Conservation (phyloP, 53 echinoderm and acorn worm species). For the Temnopleurus reevesii region DNA sequence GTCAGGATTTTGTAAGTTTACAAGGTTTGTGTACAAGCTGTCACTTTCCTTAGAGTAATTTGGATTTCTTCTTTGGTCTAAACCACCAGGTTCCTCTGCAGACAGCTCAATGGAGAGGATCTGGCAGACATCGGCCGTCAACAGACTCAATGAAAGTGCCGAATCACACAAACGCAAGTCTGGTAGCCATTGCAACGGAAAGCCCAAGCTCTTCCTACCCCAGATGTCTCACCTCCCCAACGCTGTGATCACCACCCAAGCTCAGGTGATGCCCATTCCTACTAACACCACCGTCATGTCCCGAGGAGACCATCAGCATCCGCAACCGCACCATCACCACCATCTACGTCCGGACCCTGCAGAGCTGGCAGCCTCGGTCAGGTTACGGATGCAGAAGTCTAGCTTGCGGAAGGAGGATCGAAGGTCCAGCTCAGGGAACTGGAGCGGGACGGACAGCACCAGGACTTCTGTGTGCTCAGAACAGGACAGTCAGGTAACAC, state of each 20-base stretch:
- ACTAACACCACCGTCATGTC: slow-evolving; percentile 40
- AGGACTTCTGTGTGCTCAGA: slow-evolving; percentile 96
- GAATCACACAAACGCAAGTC: slow-evolving; percentile 25
- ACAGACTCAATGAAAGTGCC: slow-evolving; percentile 39
- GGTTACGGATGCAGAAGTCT: slow-evolving; percentile 70
- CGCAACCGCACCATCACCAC: neutral
- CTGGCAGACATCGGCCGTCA: slow-evolving; percentile 32
- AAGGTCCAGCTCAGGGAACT: slow-evolving; percentile 97
- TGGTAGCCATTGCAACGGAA: slow-evolving; percentile 23
- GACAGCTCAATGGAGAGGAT: slow-evolving; percentile 66
- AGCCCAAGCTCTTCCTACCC: slow-evolving; percentile 43
- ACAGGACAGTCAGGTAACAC: slow-evolving; percentile 59
- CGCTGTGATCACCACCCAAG: slow-evolving; percentile 76
- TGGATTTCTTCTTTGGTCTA: too few relatives aligned
- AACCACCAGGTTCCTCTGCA: slow-evolving; percentile 65
- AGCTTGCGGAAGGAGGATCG: slow-evolving; percentile 80
- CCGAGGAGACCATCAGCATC: neutral
- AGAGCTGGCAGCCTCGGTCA: slow-evolving; percentile 57
- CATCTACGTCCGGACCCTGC: slow-evolving; percentile 31
- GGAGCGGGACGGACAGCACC: slow-evolving; percentile 97
- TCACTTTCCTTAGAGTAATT: too few relatives aligned
- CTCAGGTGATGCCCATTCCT: slow-evolving; percentile 68
- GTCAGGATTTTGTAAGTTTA: too few relatives aligned
- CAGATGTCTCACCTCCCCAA: slow-evolving; percentile 72
- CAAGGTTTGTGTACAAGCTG: too few relatives aligned